Conservation (phyloP, 1,140 invertebrate genomes). For the Drosophila leontia region DNA sequence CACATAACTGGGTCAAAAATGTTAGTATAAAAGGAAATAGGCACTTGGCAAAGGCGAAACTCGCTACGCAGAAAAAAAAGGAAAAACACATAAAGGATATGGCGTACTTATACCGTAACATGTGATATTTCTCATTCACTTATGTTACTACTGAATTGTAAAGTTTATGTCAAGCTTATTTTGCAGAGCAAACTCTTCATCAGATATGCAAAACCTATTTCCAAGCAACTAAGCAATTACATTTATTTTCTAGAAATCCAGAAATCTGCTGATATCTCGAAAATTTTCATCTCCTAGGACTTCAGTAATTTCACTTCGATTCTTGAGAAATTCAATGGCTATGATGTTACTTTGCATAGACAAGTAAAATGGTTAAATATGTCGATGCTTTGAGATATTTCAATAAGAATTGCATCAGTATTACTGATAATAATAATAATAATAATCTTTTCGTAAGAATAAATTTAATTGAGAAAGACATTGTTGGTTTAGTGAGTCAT, state of each 20-base stretch:
- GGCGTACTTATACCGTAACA: neutral
- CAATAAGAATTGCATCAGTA: no score
- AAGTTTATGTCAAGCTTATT: slow-evolving; percentile 7
- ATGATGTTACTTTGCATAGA: neutral
- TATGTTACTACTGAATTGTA: neutral
- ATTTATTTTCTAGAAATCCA: neutral
- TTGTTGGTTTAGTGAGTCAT: neutral
- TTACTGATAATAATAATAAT: no score
- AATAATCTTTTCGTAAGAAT: neutral
- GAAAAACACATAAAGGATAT: neutral
- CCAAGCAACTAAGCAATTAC: neutral
- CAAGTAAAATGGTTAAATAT: neutral
- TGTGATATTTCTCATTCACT: neutral
- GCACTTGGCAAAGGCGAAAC: slow-evolving; percentile 11
- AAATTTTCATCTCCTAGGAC: neutral
- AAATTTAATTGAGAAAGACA: neutral
- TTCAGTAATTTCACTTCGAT: neutral
- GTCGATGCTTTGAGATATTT: no score
- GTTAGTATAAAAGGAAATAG: slow-evolving; percentile 31
- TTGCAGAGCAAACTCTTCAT: neutral
- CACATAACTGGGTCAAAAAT: slow-evolving; percentile 39
- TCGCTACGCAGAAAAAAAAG: slow-evolving; percentile 2
- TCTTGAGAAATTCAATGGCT: neutral
- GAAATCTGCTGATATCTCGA: no score
- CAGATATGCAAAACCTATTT: neutral